Base-by-base conservation (phyloP, 2,797 vertebrate species). In the Limosa lapponica region DNA sequence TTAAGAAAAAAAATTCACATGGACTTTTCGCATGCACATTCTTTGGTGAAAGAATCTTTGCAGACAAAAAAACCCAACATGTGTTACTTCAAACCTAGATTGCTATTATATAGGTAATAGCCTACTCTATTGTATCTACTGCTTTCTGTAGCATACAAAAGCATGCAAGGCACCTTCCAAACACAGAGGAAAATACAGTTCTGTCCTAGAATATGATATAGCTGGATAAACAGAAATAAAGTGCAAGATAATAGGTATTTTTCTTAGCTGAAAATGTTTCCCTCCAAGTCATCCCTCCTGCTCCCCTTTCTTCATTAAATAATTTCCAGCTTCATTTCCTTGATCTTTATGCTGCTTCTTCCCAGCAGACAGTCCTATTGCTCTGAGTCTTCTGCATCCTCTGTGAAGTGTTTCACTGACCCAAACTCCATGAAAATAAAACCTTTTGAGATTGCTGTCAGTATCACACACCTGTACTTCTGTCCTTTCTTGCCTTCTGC, bases 51-150 rank as follows among this genome's bases (percentile, higher is more conserved):
- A 79, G 36, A n/a, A 70, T 32, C 25, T 82, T 79, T 59, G 66
- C 22, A 83, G 48, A 75, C 4, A 22, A n/a, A 77, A 74, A 64
- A 11, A 0, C 5, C 10, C 9, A 0, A 46, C 0, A 13, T 41
- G 2, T 3, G 6, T 71, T 87, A 46, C 24, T 93, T 90, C 54
- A 87, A 61, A 65, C 2, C 24, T 8, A 69, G 17, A 19, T 3
- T 65, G 7, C 16, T 87, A 51, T 24, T 66, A 52, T 22, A 13
- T 9, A 75, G 17, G 23, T 32, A 77, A 64, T 23, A 84, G 20
- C 17, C 48, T 70, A 30, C 6, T 84, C 11, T 57, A 46, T 36
- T 44, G 15, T n/a, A 87, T 19, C 49, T 51, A n/a, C 54, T 37
- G 30, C 30, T 72, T 75, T 70, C 55, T 73, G 16, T 52, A 59